These are phyloP conservation scores for Syritta pipiens DNA, from an alignment of 2,888 invertebrate genomes.

Conservation along the genomic window DNA sequence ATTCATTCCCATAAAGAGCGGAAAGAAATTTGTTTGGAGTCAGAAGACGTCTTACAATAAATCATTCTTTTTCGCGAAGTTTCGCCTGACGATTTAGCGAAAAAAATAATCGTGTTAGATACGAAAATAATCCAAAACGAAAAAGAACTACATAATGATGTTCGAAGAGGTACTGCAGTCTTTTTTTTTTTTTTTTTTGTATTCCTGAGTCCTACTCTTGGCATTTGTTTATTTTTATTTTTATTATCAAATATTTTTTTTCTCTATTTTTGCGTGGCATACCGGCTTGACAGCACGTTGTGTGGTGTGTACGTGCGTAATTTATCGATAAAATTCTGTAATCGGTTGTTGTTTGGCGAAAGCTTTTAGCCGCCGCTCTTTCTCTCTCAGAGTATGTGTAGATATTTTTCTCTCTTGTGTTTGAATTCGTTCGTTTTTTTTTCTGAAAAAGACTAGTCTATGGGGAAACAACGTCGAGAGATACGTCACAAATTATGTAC, in stretches of 20 bases:
- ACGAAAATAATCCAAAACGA: slow-evolving; percentile 9
- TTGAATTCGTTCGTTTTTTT: background rate
- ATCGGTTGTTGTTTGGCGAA: slow-evolving; percentile 44
- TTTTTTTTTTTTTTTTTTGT: no score
- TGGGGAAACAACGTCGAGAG: slow-evolving; percentile 23
- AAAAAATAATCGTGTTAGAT: slow-evolving; percentile 21
- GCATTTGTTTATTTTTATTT: no score
- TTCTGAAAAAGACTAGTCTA: background rate
- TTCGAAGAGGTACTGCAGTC: no score
- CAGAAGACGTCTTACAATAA: no score
- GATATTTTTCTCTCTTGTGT: slow-evolving; percentile 14
- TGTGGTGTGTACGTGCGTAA: slow-evolving; percentile 43
- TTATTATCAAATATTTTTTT: no score
- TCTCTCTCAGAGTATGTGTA: slow-evolving; percentile 15
- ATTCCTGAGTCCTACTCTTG: no score
- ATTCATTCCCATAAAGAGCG: no score
- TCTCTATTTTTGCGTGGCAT: no score
- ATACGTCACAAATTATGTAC: slow-evolving; percentile 59
- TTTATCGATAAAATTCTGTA: slow-evolving; percentile 47
- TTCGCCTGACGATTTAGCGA: no score
- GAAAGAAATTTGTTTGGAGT: no score
- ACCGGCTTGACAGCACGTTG: no score
- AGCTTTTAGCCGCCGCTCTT: slow-evolving; percentile 44
- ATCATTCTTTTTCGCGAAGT: no score
- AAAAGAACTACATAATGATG: background rate